Percentiles rank a stretch among this genome's conserved stretches.
These are phyloP conservation scores for Brenthis hecate DNA, from an alignment of 2,888 invertebrate species.

Conservation along the genomic window DNA sequence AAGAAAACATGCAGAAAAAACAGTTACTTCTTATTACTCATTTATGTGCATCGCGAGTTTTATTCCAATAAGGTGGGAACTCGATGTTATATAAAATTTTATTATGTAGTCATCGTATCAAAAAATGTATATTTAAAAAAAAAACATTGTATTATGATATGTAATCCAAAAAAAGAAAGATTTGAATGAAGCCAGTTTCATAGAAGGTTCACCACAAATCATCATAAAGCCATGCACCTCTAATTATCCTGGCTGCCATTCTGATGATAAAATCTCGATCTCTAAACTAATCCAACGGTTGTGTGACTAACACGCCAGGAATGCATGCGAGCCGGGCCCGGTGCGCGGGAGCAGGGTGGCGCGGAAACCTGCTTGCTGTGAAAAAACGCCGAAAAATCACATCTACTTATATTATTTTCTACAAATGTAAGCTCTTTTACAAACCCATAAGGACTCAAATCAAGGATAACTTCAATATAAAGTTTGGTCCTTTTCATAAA, in stretches of 20 bases:
- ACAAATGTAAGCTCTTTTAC: conserved; percentile 23
- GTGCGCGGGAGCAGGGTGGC: conserved; percentile 43
- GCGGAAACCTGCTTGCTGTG: conserved; percentile 43
- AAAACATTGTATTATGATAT: neutral
- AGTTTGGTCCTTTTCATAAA: conserved; percentile 34
- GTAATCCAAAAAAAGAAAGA: conserved; percentile 8
- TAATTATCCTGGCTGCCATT: conserved; percentile 58
- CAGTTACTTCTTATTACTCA: too few species aligned
- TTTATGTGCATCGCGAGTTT: too few species aligned
- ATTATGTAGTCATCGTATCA: neutral
- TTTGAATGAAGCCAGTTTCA: conserved; percentile 51
- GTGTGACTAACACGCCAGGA: conserved; percentile 49
- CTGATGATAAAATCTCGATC: conserved; percentile 64
- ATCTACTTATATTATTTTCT: conserved; percentile 5
- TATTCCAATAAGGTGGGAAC: too few species aligned
- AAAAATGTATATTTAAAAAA: neutral
- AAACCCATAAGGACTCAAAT: conserved; percentile 16
- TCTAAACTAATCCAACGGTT: conserved; percentile 51
- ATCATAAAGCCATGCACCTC: conserved; percentile 54
- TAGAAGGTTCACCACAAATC: conserved; percentile 58
- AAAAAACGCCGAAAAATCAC: conserved; percentile 40
- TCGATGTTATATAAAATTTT: too few species aligned
- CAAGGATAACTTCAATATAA: neutral
- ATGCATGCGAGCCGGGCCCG: conserved; percentile 43
- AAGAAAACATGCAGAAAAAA: too few species aligned